Evolutionary conservation across 2,888 invertebrate genomes (phyloP), one percentile per base, ranked within the genome.

Genomic region (Tipula confusa): DNA sequence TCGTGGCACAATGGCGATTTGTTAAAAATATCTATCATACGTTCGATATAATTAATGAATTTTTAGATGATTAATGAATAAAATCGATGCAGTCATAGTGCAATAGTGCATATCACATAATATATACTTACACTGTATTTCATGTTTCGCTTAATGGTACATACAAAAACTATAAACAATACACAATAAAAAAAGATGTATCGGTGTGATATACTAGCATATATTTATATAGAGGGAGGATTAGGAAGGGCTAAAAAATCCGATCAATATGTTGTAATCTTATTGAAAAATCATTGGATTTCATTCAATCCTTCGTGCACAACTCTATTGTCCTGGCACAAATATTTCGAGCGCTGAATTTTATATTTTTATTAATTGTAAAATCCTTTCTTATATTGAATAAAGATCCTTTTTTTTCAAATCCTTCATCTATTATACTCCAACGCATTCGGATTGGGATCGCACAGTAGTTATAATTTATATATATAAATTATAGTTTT

Each of bases 401-500:
- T 15, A 43, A 43, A 64, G 24, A 64, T 64, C 64, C 64, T 64
- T 64, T 64, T 64, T 64, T 64, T 24, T 38, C 11, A 48, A 18
- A 64, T 64, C 6, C 64, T 2, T 24, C 24, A 11, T 64, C 64
- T 64, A 64, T 64, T 64, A 29, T 31, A 29, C 80, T 80, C 80
- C 80, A 80, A 80, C 80, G 80, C 64, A 64, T 24, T 64, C 64
- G 64, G 64, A 64, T 64, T 24, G 24, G 64, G 64, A 24, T 64
- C 64, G 64, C 80, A 80, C 29, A 80, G 80, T 80, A 80, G 80
- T 79, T 79, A 79, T n/a, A n/a, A n/a, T n/a, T n/a, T n/a, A 29
- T 79, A 11, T 6, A 79, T 79, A 79, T 29, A 79, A 79, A 79
- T 79, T 79, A 79, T 79, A 79, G 79, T 80, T 80, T 80, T 80